A percentile compares a stretch with the other conserved stretches of the same genome.
Conservation (phyloP, 2,888 invertebrate genomes). For the Meiosimyza decipiens region DNA sequence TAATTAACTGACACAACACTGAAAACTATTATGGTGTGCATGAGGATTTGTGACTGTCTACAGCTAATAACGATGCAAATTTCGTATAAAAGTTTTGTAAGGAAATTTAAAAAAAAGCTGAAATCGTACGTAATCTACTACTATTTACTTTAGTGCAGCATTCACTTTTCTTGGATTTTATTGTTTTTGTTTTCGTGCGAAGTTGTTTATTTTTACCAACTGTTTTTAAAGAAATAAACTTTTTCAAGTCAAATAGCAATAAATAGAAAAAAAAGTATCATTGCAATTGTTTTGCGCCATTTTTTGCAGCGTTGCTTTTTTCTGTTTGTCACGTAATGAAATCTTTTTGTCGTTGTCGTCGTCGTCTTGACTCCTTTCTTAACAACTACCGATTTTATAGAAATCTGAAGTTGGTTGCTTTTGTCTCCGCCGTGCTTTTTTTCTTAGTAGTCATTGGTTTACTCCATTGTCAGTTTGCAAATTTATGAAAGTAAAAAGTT, state of each 20-base stretch:
- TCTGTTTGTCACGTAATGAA: slow-evolving; percentile 57
- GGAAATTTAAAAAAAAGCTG: slow-evolving; percentile 32
- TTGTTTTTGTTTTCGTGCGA: not conserved
- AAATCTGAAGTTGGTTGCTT: too few species aligned
- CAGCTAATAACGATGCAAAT: slow-evolving; percentile 51
- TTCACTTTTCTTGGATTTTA: too few species aligned
- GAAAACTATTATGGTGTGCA: not conserved
- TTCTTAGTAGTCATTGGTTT: not conserved
- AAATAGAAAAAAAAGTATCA: not conserved
- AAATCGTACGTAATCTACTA: slow-evolving; percentile 26
- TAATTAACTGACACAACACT: too few species aligned
- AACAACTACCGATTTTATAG: not conserved
- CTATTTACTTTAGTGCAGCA: slow-evolving; percentile 15
- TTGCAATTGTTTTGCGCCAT: slow-evolving; percentile 44
- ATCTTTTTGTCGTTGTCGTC: slow-evolving; percentile 63
- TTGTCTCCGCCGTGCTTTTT: slow-evolving; percentile 21
- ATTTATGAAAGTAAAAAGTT: slow-evolving; percentile 37
- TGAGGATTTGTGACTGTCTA: slow-evolving; percentile 39
- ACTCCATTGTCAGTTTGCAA: slow-evolving; percentile 49
- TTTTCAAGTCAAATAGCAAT: not conserved
- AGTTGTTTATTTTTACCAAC: too few species aligned
- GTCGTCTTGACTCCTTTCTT: slow-evolving; percentile 45
- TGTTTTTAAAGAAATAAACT: too few species aligned
- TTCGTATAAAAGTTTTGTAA: slow-evolving; percentile 41
- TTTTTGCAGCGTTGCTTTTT: slow-evolving; percentile 31